These are phyloP conservation scores for Monodelphis domestica DNA, from an alignment of 2,797 vertebrate genomes.

Conservation along the genomic window DNA sequence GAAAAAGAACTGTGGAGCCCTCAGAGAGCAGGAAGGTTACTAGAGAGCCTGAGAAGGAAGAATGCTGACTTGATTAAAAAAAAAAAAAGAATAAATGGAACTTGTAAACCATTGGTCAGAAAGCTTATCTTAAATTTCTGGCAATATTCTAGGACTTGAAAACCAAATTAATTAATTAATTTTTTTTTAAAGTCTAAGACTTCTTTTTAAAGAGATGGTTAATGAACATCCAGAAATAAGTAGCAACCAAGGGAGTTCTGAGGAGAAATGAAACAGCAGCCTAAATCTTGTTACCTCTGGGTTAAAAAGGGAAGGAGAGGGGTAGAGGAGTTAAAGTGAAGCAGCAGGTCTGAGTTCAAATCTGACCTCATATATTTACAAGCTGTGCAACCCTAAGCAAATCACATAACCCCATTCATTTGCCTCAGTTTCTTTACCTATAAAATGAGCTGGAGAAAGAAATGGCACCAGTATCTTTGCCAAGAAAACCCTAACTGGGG, in stretches of 20 bases:
- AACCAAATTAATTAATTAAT: too few species aligned
- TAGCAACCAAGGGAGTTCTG: not conserved
- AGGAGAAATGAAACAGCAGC: not conserved
- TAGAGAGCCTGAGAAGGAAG: not conserved
- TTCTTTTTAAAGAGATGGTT: not conserved
- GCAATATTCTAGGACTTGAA: not conserved
- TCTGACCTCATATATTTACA: too few species aligned
- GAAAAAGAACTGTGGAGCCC: not conserved
- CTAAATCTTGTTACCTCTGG: too few species aligned
- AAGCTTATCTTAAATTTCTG: not conserved
- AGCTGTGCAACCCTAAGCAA: too few species aligned
- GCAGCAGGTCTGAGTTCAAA: too few species aligned
- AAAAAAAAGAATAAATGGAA: not conserved
- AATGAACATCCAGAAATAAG: not conserved
- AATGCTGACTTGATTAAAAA: not conserved
- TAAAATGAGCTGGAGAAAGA: too few species aligned
- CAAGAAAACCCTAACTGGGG: too few species aligned
- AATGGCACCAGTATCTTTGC: too few species aligned
- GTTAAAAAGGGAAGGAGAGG: not conserved
- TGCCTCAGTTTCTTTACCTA: too few species aligned
- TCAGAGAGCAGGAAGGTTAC: not conserved
- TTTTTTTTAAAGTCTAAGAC: too few species aligned
- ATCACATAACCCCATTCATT: too few species aligned
- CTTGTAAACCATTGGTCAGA: not conserved
- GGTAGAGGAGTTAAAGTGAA: too few species aligned